A percentile compares a stretch with the other conserved stretches of the same genome.
These are phyloP conservation scores for Teleogryllus occipitalis DNA, from an alignment of 1,140 invertebrate genomes.

Conservation along the genomic window DNA sequence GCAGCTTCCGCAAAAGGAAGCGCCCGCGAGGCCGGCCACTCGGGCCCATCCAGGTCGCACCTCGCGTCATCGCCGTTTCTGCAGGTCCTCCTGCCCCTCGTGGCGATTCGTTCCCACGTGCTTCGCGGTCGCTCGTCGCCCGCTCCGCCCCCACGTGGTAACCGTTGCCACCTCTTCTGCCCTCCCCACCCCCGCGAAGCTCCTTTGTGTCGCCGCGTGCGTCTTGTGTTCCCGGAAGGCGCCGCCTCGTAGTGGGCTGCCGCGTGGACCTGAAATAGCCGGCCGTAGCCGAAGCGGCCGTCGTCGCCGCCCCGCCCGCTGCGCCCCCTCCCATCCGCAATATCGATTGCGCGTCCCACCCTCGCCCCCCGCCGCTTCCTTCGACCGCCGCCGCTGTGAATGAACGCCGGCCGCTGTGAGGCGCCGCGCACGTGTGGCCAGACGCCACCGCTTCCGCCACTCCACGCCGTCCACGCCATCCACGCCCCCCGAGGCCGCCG, in stretches of 20 bases:
- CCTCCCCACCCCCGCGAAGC: too few species aligned
- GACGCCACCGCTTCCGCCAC: too few species aligned
- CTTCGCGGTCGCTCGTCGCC: background rate
- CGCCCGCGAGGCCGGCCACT: too few species aligned
- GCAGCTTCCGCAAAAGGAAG: too few species aligned
- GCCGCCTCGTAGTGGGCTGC: too few species aligned
- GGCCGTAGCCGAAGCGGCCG: too few species aligned
- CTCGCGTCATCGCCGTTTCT: too few species aligned
- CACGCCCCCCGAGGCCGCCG: too few species aligned
- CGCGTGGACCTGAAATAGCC: background rate
- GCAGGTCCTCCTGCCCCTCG: too few species aligned
- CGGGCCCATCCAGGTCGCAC: too few species aligned
- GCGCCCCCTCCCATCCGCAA: too few species aligned
- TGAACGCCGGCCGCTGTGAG: background rate
- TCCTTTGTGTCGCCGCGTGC: background rate
- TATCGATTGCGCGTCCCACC: background rate
- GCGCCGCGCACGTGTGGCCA: background rate
- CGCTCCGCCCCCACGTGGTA: background rate
- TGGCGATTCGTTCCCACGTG: background rate
- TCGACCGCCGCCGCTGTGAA: background rate
- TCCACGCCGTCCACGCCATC: background rate
- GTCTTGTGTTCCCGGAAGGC: background rate
- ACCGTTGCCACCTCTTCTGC: background rate
- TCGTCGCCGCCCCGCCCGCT: too few species aligned
- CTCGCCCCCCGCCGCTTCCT: background rate